phyloP scores from a whole-genome alignment of 2,888 invertebrate species.

The Drosophila neutralis region DNA sequence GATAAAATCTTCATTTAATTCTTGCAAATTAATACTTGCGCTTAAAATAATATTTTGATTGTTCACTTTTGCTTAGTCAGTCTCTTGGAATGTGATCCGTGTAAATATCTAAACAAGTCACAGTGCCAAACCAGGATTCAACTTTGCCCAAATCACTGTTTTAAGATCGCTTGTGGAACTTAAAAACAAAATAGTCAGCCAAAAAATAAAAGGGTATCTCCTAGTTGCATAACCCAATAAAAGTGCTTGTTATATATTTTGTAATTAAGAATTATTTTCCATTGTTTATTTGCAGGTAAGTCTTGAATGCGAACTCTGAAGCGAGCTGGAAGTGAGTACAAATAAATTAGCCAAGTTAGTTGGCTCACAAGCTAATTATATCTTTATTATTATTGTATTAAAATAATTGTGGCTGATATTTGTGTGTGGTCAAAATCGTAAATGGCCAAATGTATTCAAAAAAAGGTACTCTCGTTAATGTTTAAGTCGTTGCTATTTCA shows the following conservation, averaged over 20 bases:
- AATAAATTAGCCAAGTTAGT: neutral
- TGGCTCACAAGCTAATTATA: conserved; percentile 34
- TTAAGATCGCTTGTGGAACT: too few relatives aligned
- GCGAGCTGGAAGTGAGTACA: conserved; percentile 36
- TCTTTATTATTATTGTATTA: conserved; percentile 48
- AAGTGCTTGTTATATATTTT: neutral
- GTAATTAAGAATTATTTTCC: conserved; percentile 1
- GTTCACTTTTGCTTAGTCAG: neutral
- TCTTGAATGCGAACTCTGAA: conserved; percentile 7
- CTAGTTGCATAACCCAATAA: too few relatives aligned
- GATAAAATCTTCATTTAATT: neutral
- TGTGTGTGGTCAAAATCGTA: conserved; percentile 13
- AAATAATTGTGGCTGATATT: conserved; percentile 40
- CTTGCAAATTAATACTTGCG: neutral
- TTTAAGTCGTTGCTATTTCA: conserved; percentile 20
- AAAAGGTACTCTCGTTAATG: conserved; percentile 19
- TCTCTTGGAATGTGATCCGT: too few relatives aligned
- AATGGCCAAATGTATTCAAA: conserved; percentile 14
- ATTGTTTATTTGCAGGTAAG: conserved; percentile 49
- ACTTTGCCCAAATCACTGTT: too few relatives aligned
- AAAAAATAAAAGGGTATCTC: neutral
- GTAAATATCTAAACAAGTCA: too few relatives aligned
- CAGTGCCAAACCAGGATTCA: too few relatives aligned
- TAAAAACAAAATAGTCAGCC: too few relatives aligned
- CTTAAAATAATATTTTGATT: neutral